phyloP scores from a whole-genome alignment of 2,113 vertebrate species.

The Protobothrops flavoviridis region DNA sequence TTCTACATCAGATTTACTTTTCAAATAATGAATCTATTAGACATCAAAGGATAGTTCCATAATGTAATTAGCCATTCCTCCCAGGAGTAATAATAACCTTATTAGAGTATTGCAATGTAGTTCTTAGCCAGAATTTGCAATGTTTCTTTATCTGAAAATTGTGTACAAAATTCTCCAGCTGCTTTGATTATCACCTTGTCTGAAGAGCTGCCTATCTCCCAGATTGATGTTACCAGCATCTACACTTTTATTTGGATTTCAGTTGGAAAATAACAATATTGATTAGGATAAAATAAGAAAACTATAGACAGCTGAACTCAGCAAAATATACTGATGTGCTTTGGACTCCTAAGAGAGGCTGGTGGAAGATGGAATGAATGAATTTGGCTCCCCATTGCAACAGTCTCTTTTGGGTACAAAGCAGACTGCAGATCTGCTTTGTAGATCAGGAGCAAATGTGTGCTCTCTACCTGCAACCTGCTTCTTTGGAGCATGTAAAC shows the following conservation, averaged over 20 bases:
- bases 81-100: not conserved
- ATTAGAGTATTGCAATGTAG: not conserved
- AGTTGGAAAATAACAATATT: constrained; percentile 57
- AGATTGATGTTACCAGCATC: constrained; percentile 61
- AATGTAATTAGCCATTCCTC: not conserved
- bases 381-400: not conserved
- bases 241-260: constrained; percentile 61
- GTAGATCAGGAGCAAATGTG: not conserved
- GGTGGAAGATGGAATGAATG: not conserved
- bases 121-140: constrained; percentile 12
- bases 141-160: constrained; percentile 42
- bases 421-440: not conserved
- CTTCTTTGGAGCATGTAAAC: not conserved
- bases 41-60: not conserved
- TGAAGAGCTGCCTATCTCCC: constrained; percentile 54
- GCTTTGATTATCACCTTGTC: constrained; percentile 42
- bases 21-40: not conserved
- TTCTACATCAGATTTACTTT: not conserved
- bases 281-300: constrained; percentile 57
- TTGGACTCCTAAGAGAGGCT: not conserved
- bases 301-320: constrained; percentile 25
- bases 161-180: constrained; percentile 40
- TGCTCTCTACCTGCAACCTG: not conserved
- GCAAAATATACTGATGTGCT: not conserved
- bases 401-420: not conserved